Evolutionary conservation across 1,140 invertebrate species (phyloP), one percentile per base, ranked within the genome.

Genomic region (Drosophila oshimai): DNA sequence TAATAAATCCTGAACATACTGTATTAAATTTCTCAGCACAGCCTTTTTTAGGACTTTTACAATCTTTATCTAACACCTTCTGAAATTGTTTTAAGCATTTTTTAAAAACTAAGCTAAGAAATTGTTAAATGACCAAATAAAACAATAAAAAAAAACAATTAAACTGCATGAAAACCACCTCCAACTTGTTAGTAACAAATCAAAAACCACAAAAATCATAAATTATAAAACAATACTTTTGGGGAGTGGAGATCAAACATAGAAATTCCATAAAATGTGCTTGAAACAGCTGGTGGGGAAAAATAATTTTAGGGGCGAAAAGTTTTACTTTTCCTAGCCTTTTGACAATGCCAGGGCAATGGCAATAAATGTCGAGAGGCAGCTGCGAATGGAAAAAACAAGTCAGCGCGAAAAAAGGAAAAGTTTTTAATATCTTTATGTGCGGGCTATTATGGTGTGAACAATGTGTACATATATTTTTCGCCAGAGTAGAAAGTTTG

Each of bases 351-450:
- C 58, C 83, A 31, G 39, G 58, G 65, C 80, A 80, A 87, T 87
- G 58, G 65, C 80, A 80, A 87, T 87, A 86, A 86, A 86, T 87
- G 81, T 87, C 80, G 67, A 67, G 61, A 51, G 68, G 61, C 65
- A 78, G 86, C 73, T 77, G 69, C 75, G 65, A 74, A 86, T 84
- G 74, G 70, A 36, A 57, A 39, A 39, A 62, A 61, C 44, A 53
- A 58, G 34, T 22, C 58, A 39, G 10, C 20, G 57, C 15, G 51
- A 41, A 69, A 54, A 55, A 75, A 68, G 44, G 42, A 55, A 76
- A 87, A 80, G 64, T 53, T 86, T 87, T 86, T 87, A 86, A 87
- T 86, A 87, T 87, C 75, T 86, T 87, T 86, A 87, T 86, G 75
- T 79, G 80, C 70, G 70, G 80, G 81, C 46, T 33, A 50, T 65